Conservation (phyloP, 2,113 vertebrate species). For the Melanerpes formicivorus region DNA sequence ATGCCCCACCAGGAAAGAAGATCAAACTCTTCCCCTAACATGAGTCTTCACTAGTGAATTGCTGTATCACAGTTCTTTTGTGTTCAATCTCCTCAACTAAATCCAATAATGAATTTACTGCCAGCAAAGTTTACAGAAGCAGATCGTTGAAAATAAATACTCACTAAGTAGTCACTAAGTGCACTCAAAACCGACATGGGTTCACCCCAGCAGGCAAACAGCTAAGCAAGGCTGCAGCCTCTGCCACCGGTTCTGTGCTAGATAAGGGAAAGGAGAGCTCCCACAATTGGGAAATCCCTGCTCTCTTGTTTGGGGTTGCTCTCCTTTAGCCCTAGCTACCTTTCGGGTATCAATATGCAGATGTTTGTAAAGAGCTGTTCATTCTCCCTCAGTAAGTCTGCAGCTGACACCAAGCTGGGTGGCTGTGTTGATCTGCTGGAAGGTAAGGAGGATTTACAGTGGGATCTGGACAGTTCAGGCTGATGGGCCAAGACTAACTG, state of each 20-base stretch:
- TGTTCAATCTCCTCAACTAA: conserved; percentile 26
- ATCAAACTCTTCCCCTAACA: background rate
- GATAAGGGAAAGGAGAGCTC: background rate
- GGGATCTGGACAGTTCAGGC: too few relatives aligned
- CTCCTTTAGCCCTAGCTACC: background rate
- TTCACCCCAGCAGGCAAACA: background rate
- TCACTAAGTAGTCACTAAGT: background rate
- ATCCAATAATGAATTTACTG: conserved; percentile 42
- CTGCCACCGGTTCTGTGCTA: background rate
- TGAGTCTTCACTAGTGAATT: background rate
- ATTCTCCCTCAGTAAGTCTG: too few relatives aligned
- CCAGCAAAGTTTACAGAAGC: conserved; percentile 35
- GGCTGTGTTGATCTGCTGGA: too few relatives aligned
- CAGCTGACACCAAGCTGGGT: too few relatives aligned
- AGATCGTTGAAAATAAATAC: background rate
- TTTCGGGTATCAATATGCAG: background rate
- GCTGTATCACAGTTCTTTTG: background rate
- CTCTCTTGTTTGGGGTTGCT: background rate
- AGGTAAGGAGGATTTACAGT: too few relatives aligned
- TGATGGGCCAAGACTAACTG: too few relatives aligned
- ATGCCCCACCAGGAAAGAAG: background rate
- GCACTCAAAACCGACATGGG: background rate
- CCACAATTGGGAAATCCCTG: background rate
- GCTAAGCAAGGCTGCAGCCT: background rate
- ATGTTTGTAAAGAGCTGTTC: background rate